phyloP scores from a whole-genome alignment of 2,797 vertebrate genomes.

The Artibeus lituratus region DNA sequence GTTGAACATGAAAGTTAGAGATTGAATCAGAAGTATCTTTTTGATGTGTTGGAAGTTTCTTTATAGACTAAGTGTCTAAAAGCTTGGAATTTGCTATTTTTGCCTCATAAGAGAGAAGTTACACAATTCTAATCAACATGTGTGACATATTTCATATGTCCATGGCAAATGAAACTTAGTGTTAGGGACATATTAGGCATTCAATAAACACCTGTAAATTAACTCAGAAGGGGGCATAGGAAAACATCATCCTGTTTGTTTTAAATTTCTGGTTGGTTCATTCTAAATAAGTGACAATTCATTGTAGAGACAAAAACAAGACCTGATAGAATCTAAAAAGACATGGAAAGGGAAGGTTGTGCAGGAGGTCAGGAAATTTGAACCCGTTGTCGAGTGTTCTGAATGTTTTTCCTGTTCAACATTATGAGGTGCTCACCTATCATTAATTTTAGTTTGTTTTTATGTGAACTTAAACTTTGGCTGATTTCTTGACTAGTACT shows the following conservation, averaged over 20 bases:
- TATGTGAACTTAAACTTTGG: constrained; percentile 44
- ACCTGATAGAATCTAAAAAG: constrained; percentile 50
- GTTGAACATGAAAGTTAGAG: neutral
- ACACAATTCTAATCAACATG: neutral
- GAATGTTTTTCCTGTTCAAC: constrained; percentile 52
- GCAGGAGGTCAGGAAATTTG: constrained; percentile 40
- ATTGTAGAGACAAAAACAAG: constrained; percentile 18
- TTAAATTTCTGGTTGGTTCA: constrained; percentile 41
- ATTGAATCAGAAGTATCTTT: neutral
- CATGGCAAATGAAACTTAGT: neutral
- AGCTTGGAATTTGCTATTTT: neutral
- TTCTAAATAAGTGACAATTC: constrained; percentile 50
- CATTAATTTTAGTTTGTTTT: constrained; percentile 65
- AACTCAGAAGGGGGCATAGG: neutral
- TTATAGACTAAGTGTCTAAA: constrained; percentile 9
- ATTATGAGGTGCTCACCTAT: constrained; percentile 38
- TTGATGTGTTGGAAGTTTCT: neutral
- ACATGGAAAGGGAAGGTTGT: neutral
- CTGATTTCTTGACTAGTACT: constrained; percentile 50
- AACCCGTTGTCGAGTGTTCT: constrained; percentile 47
- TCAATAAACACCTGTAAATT: constrained; percentile 38
- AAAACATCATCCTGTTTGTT: constrained; percentile 30
- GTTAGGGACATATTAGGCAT: neutral
- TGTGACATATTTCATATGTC: neutral
- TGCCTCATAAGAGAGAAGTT: neutral